Evolutionary conservation across 2,113 vertebrate genomes (phyloP).

Genomic region (Genyomyrus donnyi): DNA sequence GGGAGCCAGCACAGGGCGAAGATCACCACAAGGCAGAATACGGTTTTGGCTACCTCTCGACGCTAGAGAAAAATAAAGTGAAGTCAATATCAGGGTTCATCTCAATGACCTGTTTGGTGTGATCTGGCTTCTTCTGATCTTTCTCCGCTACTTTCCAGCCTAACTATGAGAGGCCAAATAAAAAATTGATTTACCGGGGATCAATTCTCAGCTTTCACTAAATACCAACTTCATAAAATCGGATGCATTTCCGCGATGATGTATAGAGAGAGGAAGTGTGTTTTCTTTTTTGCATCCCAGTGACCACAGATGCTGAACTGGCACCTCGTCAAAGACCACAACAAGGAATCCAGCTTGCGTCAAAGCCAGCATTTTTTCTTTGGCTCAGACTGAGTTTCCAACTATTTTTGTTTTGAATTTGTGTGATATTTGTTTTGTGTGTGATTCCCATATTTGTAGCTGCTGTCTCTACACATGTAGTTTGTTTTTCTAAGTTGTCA

Average conservation of each 20-base stretch:
- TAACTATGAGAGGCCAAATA: background rate
- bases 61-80: conserved; percentile 49
- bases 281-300: background rate
- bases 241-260: background rate
- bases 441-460: background rate
- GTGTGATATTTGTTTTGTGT: background rate
- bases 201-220: background rate
- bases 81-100: background rate
- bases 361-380: background rate
- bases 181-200: background rate
- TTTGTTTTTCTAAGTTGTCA: background rate
- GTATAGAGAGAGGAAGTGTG: background rate
- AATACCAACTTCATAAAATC: background rate
- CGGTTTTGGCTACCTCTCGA: conserved; percentile 82
- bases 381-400: background rate
- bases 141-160: background rate
- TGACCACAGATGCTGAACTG: background rate
- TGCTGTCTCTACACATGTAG: background rate
- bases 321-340: conserved; percentile 4
- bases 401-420: background rate
- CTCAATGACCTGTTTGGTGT: background rate
- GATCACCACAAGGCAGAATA: conserved; percentile 84
- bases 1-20: conserved; percentile 87
- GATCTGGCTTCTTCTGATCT: background rate
- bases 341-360: background rate